Evolutionary conservation across 2,797 vertebrate genomes (phyloP).

Genomic region (Bradypus variegatus): DNA sequence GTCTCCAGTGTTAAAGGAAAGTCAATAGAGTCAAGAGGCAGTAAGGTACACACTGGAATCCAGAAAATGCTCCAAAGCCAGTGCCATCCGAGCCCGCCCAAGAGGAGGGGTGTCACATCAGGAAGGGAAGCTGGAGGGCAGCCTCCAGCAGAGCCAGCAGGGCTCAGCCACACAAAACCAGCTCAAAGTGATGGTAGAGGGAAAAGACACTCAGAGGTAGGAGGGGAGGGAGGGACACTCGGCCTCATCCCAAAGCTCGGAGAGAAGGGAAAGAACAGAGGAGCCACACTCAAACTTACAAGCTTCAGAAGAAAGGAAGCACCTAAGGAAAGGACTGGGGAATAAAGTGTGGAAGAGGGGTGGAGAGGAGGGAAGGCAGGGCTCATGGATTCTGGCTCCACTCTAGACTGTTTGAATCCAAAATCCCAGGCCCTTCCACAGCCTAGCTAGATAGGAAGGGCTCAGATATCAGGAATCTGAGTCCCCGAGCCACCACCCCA

Average conservation of each 20-base stretch:
- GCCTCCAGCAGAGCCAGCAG: background rate
- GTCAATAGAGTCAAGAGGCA: background rate
- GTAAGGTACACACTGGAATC: background rate
- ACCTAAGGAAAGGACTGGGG: background rate
- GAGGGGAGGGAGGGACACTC: rapidly evolving
- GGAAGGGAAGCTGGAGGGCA: background rate
- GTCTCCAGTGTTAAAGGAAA: background rate
- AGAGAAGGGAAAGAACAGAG: background rate
- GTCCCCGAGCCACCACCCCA: background rate
- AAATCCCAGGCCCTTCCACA: background rate
- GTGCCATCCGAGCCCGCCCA: background rate
- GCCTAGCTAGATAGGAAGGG: background rate
- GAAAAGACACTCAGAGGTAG: background rate
- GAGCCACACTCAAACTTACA: background rate
- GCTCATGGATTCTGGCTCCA: background rate
- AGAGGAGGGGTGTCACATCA: no score
- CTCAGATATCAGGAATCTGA: background rate
- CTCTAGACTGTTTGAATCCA: background rate
- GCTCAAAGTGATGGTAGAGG: background rate
- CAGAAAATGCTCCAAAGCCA: background rate
- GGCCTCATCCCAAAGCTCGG: background rate
- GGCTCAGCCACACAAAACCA: background rate
- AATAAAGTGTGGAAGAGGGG: background rate
- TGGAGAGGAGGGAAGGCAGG: rapidly evolving
- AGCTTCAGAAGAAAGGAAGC: background rate